Evolutionary conservation across 1,140 invertebrate genomes (phyloP).

Genomic region (Drosophila oshimai): DNA sequence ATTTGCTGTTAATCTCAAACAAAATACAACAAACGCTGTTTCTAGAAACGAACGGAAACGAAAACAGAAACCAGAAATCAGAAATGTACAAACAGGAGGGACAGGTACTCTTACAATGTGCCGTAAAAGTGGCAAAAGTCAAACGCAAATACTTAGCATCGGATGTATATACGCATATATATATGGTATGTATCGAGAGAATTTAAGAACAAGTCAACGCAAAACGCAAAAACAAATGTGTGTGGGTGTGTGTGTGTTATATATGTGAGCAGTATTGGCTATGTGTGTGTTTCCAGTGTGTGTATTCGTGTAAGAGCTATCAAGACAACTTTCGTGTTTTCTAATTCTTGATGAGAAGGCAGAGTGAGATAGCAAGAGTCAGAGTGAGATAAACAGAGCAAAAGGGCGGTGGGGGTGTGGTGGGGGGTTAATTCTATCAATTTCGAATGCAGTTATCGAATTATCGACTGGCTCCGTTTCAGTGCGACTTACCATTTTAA

Average conservation of each 20-base stretch:
- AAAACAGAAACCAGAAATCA: slow-evolving; percentile 13
- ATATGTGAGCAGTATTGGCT: not conserved
- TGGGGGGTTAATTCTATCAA: slow-evolving; percentile 23
- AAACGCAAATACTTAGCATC: slow-evolving; percentile 41
- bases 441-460: slow-evolving; percentile 5
- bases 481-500: slow-evolving; percentile 95
- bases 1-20: slow-evolving; percentile 5
- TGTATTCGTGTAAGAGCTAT: slow-evolving; percentile 9
- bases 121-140: slow-evolving; percentile 25
- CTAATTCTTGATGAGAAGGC: slow-evolving; percentile 41
- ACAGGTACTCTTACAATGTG: slow-evolving; percentile 27
- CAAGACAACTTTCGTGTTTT: slow-evolving; percentile 21
- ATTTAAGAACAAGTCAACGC: slow-evolving; percentile 31
- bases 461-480: slow-evolving; percentile 16
- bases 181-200: slow-evolving; percentile 18
- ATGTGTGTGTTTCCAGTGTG: not conserved
- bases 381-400: slow-evolving; percentile 2
- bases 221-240: slow-evolving; percentile 37
- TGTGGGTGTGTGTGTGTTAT: slow-evolving; percentile 5
- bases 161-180: slow-evolving; percentile 28
- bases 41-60: slow-evolving; percentile 10
- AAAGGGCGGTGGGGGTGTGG: not conserved
- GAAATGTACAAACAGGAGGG: slow-evolving; percentile 15
- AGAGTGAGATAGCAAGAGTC: slow-evolving; percentile 21
- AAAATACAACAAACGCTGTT: slow-evolving; percentile 9